Evolutionary conservation across 53 echinoderm and acorn worm genomes (phyloP), one percentile per base, ranked within the genome.

Genomic region (Stichopus horrens): DNA sequence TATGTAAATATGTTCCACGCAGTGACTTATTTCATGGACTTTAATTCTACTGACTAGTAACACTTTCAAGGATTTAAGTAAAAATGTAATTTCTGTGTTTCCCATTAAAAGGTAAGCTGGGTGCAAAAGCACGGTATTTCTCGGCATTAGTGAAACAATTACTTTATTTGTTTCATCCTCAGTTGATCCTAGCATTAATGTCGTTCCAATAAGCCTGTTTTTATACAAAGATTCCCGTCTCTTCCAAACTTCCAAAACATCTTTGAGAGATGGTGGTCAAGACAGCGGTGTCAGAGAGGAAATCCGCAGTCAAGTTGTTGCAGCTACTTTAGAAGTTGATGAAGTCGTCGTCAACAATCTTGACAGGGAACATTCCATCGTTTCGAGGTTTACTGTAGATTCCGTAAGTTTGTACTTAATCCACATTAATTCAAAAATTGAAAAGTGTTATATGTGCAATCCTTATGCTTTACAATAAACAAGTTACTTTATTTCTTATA

Each of bases 211-310:
- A 8, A 81, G 81, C 54, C 57, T 81, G 18, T 81, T 81, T 20
- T 56, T 81, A 9, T 81, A 81, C 81, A 81, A 58, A 18, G 81
- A 81, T n/a, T n/a, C 81, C 20, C 21, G 81, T 18, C 57, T 81
- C 18, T 81, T 81, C 11, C 56, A 58, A 57, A 20, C 81, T 16
- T 56, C 8, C 14, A 21, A 56, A 58, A 57, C 56, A 10, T 22
- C n/a, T 4, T 57, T 5, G 8, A 58, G 9, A 75, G 19, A 6
- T 71, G 18, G 14, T 7, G 19, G 18, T 71, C 71, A 18, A 7
- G 71, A 71, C 18, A 2, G 7, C 18, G 75, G 6, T 37, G 23
- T 10, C 23, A 59, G 85, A 37, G 85, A 85, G 8, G 67, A 11
- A 19, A 85, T 85, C 14, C 5, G 23, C 23, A 85, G 85, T 9